Evolutionary conservation across 2,888 invertebrate species (phyloP).

Genomic region (Hirtodrosophila alboralis): DNA sequence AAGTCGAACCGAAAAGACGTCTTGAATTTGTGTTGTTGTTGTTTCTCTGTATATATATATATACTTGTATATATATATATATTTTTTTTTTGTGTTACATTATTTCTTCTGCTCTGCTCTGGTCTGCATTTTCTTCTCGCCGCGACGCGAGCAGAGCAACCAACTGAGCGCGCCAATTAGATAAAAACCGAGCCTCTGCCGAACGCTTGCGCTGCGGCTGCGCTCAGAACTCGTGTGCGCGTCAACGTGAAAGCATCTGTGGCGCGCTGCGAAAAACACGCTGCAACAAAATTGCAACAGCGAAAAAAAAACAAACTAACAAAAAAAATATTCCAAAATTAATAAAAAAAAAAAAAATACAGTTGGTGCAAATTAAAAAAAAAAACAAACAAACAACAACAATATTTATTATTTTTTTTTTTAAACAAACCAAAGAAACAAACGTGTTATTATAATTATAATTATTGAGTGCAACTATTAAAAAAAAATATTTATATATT

Average conservation of each 20-base stretch:
- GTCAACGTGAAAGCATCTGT: conserved; percentile 78
- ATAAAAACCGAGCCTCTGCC: conserved; percentile 67
- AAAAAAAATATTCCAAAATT: conserved; percentile 8
- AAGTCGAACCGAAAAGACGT: conserved; percentile 63
- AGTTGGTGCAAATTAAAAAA: conserved; percentile 40
- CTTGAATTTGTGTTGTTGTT: conserved; percentile 66
- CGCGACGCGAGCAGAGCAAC: conserved; percentile 22
- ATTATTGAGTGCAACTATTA: conserved; percentile 41
- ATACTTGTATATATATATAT: too few species aligned
- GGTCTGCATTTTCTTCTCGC: conserved; percentile 44
- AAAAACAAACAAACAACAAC: too few species aligned
- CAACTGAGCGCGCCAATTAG: conserved; percentile 48
- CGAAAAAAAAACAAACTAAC: conserved; percentile 25
- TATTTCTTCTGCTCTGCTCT: conserved; percentile 12
- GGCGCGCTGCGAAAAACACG: conserved; percentile 48
- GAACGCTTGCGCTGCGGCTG: conserved; percentile 75
- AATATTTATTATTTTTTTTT: conserved; percentile 44
- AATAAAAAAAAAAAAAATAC: conserved; percentile 33
- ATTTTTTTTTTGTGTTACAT: conserved; percentile 30
- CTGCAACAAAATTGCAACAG: conserved; percentile 24
- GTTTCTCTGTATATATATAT: too few species aligned
- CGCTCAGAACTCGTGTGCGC: conserved; percentile 81
- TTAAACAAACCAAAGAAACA: conserved; percentile 52
- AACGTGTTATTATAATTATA: conserved; percentile 41
- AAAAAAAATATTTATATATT: too few species aligned